A percentile compares a stretch with the other conserved stretches of the same genome.
Conservation (phyloP, 1,140 invertebrate genomes). For the Procambarus clarkii region DNA sequence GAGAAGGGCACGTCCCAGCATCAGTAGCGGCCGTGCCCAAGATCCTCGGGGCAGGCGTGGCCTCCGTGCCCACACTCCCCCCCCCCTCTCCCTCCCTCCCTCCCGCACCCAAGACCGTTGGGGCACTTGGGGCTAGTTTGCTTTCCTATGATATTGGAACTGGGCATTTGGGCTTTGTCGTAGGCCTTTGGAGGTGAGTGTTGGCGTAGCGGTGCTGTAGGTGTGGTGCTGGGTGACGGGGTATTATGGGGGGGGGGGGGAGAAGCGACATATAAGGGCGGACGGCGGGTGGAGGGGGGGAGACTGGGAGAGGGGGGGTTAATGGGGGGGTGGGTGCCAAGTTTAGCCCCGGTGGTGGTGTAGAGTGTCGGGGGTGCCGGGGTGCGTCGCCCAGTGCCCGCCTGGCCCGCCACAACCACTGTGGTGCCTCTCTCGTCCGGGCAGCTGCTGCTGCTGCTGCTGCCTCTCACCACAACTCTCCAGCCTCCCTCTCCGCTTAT, state of each 20-base stretch:
- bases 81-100: background rate
- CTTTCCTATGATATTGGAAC: background rate
- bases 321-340: constrained; percentile 51
- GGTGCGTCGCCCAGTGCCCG: constrained; percentile 61
- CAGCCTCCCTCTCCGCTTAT: constrained; percentile 5
- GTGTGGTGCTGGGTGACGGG: constrained; percentile 10
- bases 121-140: constrained; percentile 2
- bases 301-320: background rate
- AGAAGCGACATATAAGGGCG: constrained; percentile 62
- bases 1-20: constrained; percentile 12
- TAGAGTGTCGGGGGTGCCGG: constrained; percentile 55
- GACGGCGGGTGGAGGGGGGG: constrained; percentile 43
- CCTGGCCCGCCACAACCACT: constrained; percentile 53
- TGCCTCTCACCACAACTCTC: constrained; percentile 13
- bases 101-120: background rate
- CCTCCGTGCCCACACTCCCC: background rate
- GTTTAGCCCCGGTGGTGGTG: constrained; percentile 64
- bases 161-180: background rate
- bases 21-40: background rate
- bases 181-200: background rate
- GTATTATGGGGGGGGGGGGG: constrained; percentile 9
- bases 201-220: constrained; percentile 14
- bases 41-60: constrained; percentile 16
- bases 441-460: constrained; percentile 37
- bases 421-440: constrained; percentile 54